Base-by-base conservation (phyloP, 92 coral and sea anemone genomes). In the Siderastrea siderea region DNA sequence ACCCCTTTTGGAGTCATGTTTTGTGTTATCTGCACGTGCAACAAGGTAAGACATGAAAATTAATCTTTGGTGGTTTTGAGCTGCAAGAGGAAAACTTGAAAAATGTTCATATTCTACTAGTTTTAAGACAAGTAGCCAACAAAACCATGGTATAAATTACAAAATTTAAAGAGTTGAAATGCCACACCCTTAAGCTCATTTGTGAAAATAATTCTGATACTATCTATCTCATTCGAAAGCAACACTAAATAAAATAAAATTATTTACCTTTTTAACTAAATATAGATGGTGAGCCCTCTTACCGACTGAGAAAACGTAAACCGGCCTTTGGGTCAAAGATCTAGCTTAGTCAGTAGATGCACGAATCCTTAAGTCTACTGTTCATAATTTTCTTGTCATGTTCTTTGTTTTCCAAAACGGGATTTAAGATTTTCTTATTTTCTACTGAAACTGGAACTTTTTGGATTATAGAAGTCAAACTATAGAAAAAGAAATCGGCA, bases 1-100 rank as follows among this genome's bases (percentile, higher is more conserved):
- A 65, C 88, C 17, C 98, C 98, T 12, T 91, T 95, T 64, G 98
- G 98, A 59, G 80, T 91, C 7, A 88, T 93, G 82, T 74, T 61
- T 64, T 95, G 98, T 77, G 93, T 93, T 11, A 82, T 81, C 1
- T 95, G 98, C 72, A 88, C 95, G n/a, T 95, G 98, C 76, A 71
- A 61, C 3, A 88, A 86, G 95, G 98, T 93, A 78, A 50, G 78
- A 38, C 15, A 13, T 54, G 82, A 82, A 54, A 44, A 7, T 47
- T n/a, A n/a, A 70, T 50, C 26, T 15, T 7, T 2, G 71, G 62
- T 17, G 48, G 15, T 13, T 14, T 17, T 15, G 19, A 61, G 26
- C 16, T 2, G 66, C 66, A 13, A 16, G 16, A 16, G 66, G 12
- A 55, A 14, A 55, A 11, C 61, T 55, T 55, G 8, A 55, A 11